Evolutionary conservation across 2,888 invertebrate species (phyloP), one percentile per base, ranked within the genome.

Genomic region (Drepana falcataria): DNA sequence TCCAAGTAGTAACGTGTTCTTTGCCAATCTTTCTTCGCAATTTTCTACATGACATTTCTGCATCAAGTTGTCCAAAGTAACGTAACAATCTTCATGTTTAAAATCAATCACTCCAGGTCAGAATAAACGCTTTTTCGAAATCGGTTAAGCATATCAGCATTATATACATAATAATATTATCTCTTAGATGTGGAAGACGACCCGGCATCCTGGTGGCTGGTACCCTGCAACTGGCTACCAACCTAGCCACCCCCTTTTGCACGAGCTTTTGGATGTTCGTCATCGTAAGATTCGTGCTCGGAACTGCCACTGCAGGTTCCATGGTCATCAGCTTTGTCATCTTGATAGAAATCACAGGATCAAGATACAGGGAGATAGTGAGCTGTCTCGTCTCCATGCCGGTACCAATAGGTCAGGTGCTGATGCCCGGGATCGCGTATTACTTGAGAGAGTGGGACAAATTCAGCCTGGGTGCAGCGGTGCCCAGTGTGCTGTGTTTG

Each of bases 251-350:
- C 44, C 93, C 94, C 0, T 85, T 94, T 55, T 92, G 94, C 0
- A 93, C 94, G 0, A 93, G 91, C 53, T 83, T 73, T 63, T 81
- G 72, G 73, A 55, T 62, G 33, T 94, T 95, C 70, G 87, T 94
- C 21, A 44, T 92, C 0, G 81, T 94, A 55, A 85, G 95, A 52
- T 94, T 95, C 69, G 73, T 95, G 48, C 91, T 93, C 3, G 95
- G 95, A 0, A 79, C 93, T 51, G 94, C 94, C 9, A 94, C 94
- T 0, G 95, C 95, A 4, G 96, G 96, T 35, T 93, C 94, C 0
- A 95, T 96, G 93, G 93, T 95, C 44, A 94, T 94, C 44, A 92
- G 93, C 59, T 94, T 93, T 62, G 93, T 93, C 4, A 77, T 94
- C 4, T 79, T 93, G 35, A 92, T 94, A 91, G 94, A 94, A 73